A percentile compares a stretch with the other conserved stretches of the same genome.
These are phyloP conservation scores for Trachelus stipa DNA, from an alignment of 2,888 invertebrate species.

Conservation along the genomic window DNA sequence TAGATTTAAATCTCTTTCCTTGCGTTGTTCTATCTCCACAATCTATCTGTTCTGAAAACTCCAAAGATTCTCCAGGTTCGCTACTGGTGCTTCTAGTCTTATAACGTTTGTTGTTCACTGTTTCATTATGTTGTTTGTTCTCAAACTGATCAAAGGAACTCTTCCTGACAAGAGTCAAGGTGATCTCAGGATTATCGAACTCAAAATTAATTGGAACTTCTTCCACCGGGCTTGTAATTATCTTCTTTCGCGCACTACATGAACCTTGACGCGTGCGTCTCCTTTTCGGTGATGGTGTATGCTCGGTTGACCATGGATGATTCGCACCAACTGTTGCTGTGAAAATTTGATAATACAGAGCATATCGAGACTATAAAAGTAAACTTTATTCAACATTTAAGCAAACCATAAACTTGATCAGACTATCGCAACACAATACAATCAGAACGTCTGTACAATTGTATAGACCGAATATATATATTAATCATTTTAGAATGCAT, in stretches of 20 bases:
- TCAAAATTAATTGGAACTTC: conserved; percentile 20
- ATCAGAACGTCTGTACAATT: no score
- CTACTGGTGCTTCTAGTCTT: background rate
- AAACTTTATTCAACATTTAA: background rate
- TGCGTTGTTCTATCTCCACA: background rate
- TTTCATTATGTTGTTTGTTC: background rate
- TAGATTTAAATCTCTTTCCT: background rate
- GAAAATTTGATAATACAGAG: background rate
- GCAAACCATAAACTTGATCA: background rate
- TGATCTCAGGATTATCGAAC: conserved; percentile 19
- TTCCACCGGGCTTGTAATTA: conserved; percentile 14
- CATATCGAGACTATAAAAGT: background rate
- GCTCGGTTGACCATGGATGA: conserved; percentile 11
- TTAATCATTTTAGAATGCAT: background rate
- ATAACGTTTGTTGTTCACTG: background rate
- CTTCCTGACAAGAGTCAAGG: conserved; percentile 19
- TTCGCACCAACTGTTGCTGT: conserved; percentile 17
- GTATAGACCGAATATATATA: no score
- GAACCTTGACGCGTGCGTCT: conserved; percentile 19
- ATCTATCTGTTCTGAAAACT: background rate
- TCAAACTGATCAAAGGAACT: conserved; percentile 1
- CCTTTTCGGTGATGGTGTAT: conserved; percentile 17
- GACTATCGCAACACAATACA: background rate
- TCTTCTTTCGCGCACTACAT: conserved; percentile 21
- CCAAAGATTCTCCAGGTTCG: background rate